These are phyloP conservation scores for Fundulus diaphanus DNA, from an alignment of 2,797 vertebrate genomes.

Conservation along the genomic window DNA sequence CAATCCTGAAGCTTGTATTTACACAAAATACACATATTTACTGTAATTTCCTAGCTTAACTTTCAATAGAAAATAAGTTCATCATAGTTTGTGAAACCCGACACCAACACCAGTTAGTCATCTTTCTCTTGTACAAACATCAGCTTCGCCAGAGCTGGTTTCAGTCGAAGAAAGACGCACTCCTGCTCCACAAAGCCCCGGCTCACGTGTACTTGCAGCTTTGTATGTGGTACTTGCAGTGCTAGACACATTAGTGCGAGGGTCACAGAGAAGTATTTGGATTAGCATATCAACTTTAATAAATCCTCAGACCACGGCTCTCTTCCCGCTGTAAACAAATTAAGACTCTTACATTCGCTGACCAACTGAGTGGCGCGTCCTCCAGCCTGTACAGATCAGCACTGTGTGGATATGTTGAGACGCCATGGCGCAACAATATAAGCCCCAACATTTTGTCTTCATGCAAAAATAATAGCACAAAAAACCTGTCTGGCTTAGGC, in stretches of 20 bases:
- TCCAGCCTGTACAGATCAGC: slow-evolving; percentile 33
- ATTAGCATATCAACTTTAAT: slow-evolving; percentile 62
- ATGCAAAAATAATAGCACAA: neutral
- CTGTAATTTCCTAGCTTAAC: neutral
- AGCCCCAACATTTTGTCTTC: neutral
- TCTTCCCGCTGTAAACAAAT: slow-evolving; percentile 47
- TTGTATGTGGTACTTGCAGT: neutral
- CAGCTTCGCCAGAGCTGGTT: neutral
- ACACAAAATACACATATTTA: neutral
- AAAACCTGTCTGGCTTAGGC: neutral
- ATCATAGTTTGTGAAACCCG: neutral
- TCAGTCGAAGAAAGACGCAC: neutral
- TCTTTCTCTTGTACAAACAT: neutral
- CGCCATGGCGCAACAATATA: neutral
- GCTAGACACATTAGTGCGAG: slow-evolving; percentile 20
- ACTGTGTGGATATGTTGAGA: slow-evolving; percentile 5
- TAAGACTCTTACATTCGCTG: slow-evolving; percentile 62
- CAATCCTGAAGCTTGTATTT: slow-evolving; percentile 7
- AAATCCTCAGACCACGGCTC: slow-evolving; percentile 44
- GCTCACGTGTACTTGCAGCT: slow-evolving; percentile 9
- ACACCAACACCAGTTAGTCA: neutral
- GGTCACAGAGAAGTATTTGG: slow-evolving; percentile 51
- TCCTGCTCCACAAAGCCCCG: neutral
- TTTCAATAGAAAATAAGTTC: neutral
- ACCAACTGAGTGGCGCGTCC: slow-evolving; percentile 36